Percentiles rank a stretch among this genome's conserved stretches.
phyloP scores from a whole-genome alignment of 2,113 vertebrate genomes.

The Condylura cristata region DNA sequence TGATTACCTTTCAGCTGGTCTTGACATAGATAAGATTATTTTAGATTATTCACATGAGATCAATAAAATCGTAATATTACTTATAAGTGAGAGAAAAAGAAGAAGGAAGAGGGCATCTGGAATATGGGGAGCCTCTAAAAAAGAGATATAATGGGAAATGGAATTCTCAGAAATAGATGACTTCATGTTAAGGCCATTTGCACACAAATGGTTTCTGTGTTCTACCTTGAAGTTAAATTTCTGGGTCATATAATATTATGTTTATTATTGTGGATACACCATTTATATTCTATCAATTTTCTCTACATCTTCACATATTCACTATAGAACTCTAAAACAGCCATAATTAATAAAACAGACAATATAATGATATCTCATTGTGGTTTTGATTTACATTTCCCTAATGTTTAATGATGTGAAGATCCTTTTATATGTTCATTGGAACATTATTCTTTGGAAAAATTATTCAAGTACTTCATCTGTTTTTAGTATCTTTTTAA shows the following conservation, averaged over 20 bases:
- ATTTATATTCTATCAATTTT: not conserved
- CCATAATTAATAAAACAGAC: no score
- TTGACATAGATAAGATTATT: not conserved
- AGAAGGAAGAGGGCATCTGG: no score
- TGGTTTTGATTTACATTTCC: not conserved
- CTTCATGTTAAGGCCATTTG: not conserved
- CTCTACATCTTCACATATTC: not conserved
- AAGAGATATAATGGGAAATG: not conserved
- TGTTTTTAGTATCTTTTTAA: conserved; percentile 68
- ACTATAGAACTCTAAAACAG: no score
- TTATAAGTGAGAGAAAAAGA: not conserved
- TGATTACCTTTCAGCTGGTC: not conserved
- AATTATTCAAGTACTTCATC: not conserved
- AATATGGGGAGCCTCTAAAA: not conserved
- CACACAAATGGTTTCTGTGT: no score
- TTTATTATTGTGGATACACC: not conserved
- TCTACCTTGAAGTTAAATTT: not conserved
- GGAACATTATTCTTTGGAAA: not conserved
- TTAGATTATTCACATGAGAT: not conserved
- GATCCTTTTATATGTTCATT: not conserved
- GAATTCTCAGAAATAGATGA: not conserved
- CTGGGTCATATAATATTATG: not conserved
- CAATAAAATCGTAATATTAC: not conserved
- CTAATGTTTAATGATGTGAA: not conserved
- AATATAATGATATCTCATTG: not conserved